Percentiles rank a stretch among this genome's conserved stretches.
These are phyloP conservation scores for Papilio demoleus DNA, from an alignment of 2,888 invertebrate genomes.

Conservation along the genomic window DNA sequence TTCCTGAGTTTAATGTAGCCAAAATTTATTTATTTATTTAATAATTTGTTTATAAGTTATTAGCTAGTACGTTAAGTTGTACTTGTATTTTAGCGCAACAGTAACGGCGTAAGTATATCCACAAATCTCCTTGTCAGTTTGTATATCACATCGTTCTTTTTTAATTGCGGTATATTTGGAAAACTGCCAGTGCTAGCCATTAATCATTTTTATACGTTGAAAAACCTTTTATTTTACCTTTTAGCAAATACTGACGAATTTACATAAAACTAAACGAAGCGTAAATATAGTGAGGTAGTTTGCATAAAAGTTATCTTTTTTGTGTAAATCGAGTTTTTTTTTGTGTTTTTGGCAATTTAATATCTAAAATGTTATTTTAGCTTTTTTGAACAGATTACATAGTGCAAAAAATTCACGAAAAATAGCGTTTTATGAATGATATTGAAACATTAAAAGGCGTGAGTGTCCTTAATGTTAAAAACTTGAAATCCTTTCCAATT, in stretches of 20 bases:
- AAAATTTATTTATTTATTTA: background rate
- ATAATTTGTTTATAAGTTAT: background rate
- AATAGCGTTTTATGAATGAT: too few relatives aligned
- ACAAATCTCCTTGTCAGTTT: slow-evolving; percentile 34
- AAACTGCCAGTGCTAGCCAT: slow-evolving; percentile 22
- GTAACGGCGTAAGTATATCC: slow-evolving; percentile 37
- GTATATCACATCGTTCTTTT: slow-evolving; percentile 34
- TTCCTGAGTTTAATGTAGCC: too few relatives aligned
- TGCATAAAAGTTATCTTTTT: background rate
- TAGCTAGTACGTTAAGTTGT: too few relatives aligned
- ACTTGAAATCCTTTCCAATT: too few relatives aligned
- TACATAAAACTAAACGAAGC: background rate
- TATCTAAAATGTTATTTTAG: background rate
- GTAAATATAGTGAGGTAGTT: background rate
- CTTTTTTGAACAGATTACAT: too few relatives aligned
- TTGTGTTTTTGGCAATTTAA: background rate
- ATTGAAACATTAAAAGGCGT: too few relatives aligned
- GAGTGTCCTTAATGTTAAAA: too few relatives aligned
- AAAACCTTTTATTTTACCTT: slow-evolving; percentile 27
- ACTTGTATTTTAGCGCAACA: background rate
- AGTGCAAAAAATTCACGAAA: too few relatives aligned
- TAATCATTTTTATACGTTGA: slow-evolving; percentile 31
- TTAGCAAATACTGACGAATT: slow-evolving; percentile 15
- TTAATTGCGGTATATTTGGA: slow-evolving; percentile 39
- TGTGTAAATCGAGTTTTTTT: background rate